A percentile compares a stretch with the other conserved stretches of the same genome.
phyloP scores from a whole-genome alignment of 2,113 vertebrate species.

The Chunga burmeisteri region DNA sequence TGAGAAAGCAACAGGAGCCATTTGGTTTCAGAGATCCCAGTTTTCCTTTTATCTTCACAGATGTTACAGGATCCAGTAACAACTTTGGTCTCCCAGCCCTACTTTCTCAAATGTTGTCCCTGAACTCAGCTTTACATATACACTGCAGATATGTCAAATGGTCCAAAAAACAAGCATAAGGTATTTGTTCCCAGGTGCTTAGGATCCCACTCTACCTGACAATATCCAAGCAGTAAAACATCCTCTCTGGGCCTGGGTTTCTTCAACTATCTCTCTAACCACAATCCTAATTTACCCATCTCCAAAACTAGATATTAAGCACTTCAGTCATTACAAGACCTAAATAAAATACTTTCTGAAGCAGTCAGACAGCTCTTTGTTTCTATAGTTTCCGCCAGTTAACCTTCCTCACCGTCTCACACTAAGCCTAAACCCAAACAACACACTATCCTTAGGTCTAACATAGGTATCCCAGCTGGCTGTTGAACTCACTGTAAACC shows the following conservation, averaged over 20 bases:
- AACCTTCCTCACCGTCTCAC: neutral
- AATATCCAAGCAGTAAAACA: neutral
- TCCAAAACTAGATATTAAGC: neutral
- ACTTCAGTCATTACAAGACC: neutral
- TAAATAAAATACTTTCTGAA: neutral
- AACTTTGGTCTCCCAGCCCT: neutral
- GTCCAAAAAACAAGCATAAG: neutral
- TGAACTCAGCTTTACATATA: neutral
- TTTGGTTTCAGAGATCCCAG: neutral
- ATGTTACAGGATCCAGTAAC: neutral
- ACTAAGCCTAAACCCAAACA: neutral
- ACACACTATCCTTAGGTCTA: neutral
- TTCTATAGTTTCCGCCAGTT: neutral
- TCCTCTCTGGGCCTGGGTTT: neutral
- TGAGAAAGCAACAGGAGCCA: neutral
- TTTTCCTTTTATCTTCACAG: neutral
- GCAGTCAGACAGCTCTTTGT: neutral
- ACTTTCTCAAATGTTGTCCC: neutral
- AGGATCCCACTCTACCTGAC: neutral
- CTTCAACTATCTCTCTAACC: neutral
- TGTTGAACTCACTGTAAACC: accelerated
- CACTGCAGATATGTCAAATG: neutral
- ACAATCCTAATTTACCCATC: neutral
- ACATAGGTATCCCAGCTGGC: neutral
- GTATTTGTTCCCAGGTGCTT: neutral